These are phyloP conservation scores for Heliconius hewitsoni DNA, from an alignment of 1,140 invertebrate genomes.

Conservation along the genomic window DNA sequence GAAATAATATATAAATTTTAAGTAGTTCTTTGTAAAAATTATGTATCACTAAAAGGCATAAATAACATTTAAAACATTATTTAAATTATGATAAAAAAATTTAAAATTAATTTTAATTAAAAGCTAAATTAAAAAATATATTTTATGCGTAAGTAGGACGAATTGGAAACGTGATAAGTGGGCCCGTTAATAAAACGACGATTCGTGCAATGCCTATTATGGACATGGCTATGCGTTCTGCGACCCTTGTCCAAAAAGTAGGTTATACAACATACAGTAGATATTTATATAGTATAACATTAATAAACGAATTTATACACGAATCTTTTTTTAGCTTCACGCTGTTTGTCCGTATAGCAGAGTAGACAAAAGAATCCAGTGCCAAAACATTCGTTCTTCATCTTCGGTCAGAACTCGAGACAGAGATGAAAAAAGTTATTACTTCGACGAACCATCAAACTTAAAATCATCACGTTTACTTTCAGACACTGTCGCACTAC, in stretches of 20 bases:
- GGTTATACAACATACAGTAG: slow-evolving; percentile 57
- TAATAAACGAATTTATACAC: slow-evolving; percentile 7
- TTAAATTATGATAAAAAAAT: background rate
- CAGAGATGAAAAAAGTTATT: too few species aligned
- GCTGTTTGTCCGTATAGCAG: too few species aligned
- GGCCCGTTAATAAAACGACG: slow-evolving; percentile 61
- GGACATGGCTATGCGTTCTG: slow-evolving; percentile 57
- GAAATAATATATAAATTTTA: too few species aligned
- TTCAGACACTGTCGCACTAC: background rate
- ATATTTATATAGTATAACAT: slow-evolving; percentile 18
- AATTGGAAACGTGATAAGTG: slow-evolving; percentile 48
- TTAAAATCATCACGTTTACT: background rate
- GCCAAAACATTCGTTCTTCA: background rate
- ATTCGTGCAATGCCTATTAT: slow-evolving; percentile 71
- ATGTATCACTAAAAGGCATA: background rate
- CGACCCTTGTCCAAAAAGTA: slow-evolving; percentile 62
- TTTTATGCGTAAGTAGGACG: slow-evolving; percentile 20
- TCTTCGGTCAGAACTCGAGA: background rate
- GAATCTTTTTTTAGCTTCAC: too few species aligned
- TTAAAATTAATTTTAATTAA: background rate
- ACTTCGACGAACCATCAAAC: too few species aligned
- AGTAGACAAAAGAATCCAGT: background rate
- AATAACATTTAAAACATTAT: background rate
- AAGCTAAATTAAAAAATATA: background rate
- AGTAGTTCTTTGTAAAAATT: too few species aligned